phyloP scores from a whole-genome alignment of 2,113 vertebrate genomes.

The Uropsilus gracilis region DNA sequence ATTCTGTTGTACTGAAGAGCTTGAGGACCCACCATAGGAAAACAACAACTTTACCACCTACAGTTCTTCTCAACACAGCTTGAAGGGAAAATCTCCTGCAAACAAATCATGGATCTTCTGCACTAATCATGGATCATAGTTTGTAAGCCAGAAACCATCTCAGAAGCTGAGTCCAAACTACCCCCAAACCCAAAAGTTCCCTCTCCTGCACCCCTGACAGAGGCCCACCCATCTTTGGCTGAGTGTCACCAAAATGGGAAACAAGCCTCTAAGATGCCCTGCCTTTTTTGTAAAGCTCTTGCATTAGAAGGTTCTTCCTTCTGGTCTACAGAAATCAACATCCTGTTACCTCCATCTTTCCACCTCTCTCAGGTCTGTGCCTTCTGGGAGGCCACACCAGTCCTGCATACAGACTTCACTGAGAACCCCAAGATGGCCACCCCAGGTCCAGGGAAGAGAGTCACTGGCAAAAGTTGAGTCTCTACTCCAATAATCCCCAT shows the following conservation, averaged over 20 bases:
- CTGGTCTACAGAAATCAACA: background rate
- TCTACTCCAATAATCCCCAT: background rate
- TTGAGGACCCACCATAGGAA: background rate
- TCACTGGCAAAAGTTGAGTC: background rate
- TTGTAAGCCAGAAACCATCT: background rate
- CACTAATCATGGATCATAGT: background rate
- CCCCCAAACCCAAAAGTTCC: background rate
- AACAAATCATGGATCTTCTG: background rate
- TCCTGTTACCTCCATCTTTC: background rate
- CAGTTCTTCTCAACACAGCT: background rate
- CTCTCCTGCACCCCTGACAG: background rate
- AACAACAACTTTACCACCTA: background rate
- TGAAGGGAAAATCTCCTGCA: background rate
- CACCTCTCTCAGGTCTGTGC: background rate
- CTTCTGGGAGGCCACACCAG: background rate
- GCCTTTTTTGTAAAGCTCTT: background rate
- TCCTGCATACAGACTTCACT: background rate
- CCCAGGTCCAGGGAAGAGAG: background rate
- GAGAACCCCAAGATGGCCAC: background rate
- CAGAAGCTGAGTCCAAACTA: background rate
- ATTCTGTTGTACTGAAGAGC: background rate
- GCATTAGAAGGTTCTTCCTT: background rate
- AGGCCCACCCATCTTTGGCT: background rate
- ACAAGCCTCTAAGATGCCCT: background rate
- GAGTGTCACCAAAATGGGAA: background rate